Base-by-base conservation (phyloP, 2,113 vertebrate genomes). In the Ibidorhyncha struthersii region DNA sequence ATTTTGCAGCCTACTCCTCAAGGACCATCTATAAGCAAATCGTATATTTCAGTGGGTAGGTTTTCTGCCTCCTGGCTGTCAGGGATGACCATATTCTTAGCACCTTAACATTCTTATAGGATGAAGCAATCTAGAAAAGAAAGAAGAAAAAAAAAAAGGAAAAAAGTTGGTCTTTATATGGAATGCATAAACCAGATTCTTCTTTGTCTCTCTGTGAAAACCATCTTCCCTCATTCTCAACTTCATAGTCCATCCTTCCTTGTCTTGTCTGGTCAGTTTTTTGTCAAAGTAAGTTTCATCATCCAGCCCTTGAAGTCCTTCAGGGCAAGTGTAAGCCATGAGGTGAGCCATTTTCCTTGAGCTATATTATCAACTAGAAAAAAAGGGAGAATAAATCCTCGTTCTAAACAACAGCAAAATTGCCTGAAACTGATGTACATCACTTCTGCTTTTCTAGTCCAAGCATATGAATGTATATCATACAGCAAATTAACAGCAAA, bases 21-120 rank as follows among this genome's bases (percentile, higher is more conserved):
- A 97, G 90, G 92, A 94, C 89, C 67, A 86, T 86, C 89, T 91
- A 90, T 95, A 97, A 97, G 94, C 36, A 97, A 97, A 97, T 32
- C 93, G 90, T 74, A 85, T 93, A 96, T 93, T 97, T 98, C 95
- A 95, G 82, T 90, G 84, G 27, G 61, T 87, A 96, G 97, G 70
- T 96, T 96, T 97, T 93, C 78, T 95, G 83, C 76, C 73, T 97
- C 82, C 79, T 94, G 88, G 50, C 95, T 96, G 58, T 63, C 74
- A 91, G 77, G 45, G 72, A 82, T 71, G 71, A 93, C 77, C 0
- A 1, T 86, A 94, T 85, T 90, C 85, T 98, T 96, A 94, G 59
- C 73, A 91, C 55, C 36, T 96, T 94, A 87, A 32, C 88, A 94
- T 83, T 95, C 67, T 97, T 85, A 71, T 77, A 72, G n/a, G 76